Conservation (phyloP, 2,113 vertebrate species). For the Myodes glareolus region DNA sequence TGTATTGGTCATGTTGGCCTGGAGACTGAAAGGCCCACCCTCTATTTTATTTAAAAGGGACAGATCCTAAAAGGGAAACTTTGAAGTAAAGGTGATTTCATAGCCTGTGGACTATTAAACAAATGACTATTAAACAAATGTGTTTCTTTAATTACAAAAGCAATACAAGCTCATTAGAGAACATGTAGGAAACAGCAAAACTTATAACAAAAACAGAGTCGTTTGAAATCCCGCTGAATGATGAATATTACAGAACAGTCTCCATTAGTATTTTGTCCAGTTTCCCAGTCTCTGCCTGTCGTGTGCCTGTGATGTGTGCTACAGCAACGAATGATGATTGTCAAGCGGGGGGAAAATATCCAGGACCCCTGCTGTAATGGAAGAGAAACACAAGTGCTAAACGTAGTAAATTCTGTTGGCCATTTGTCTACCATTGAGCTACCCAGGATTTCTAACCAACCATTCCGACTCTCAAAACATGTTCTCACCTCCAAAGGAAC, state of each 20-base stretch:
- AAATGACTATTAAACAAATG: constrained; percentile 22
- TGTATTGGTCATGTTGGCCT: constrained; percentile 35
- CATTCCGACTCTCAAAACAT: constrained; percentile 69
- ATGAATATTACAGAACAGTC: neutral
- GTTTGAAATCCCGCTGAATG: neutral
- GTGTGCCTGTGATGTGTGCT: neutral
- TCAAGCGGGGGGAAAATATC: neutral
- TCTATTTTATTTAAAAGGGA: neutral
- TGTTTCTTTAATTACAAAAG: constrained; percentile 47
- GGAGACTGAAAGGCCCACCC: constrained; percentile 36
- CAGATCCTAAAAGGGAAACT: neutral
- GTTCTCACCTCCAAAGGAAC: neutral
- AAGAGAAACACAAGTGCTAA: constrained; percentile 4
- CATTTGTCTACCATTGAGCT: constrained; percentile 63
- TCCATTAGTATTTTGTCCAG: neutral
- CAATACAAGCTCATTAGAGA: constrained; percentile 31
- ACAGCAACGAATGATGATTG: neutral
- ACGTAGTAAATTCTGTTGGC: constrained; percentile 58
- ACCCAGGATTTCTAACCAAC: constrained; percentile 21
- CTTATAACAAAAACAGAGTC: neutral
- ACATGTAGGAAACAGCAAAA: constrained; percentile 4
- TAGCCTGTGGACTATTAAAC: constrained; percentile 27
- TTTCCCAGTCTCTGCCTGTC: neutral
- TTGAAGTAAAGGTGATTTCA: constrained; percentile 19
- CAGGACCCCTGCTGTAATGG: neutral